Base-by-base conservation (phyloP, 2,888 invertebrate species). In the Candidula unifasciata region DNA sequence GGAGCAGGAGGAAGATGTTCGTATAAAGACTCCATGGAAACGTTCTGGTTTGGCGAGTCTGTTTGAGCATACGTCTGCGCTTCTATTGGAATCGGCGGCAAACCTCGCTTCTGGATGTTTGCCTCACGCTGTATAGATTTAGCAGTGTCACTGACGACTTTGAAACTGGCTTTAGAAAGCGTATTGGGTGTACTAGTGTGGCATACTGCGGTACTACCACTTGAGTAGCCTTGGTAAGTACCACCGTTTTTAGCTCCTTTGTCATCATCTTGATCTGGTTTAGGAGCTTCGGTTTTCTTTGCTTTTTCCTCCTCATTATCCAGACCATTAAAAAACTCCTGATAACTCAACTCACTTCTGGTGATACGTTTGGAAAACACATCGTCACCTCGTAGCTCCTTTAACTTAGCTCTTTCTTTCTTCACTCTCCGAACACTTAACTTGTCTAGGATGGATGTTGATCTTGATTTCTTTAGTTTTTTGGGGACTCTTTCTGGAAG, bases 1-100 rank as follows among this genome's bases (percentile, higher is more conserved):
- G 91, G 91, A 3, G 91, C 91, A 0, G 90, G 86, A 1, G 91
- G 92, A 2, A 92, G 87, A 84, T 91, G 91, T 80, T 92, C 92
- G 83, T 92, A 91, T 21, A 90, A 86, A 10, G 88, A 89, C 54
- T 92, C 92, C 79, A 87, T 88, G 30, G 90, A 88, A 35, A 69
- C 74, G 44, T 84, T 68, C n/a, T 82, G 84, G 18, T 21, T 69
- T 10, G 74, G 71, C 24, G 37, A 73, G 3, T 52, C 44, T 1
- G 81, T 71, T 27, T 82, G 37, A 1, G 73, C 44, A 52, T 30
- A 57, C 44, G 68, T 30, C 24, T 80, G 77, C 3, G 83, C 71
- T 6, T 87, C 87, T 3, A 66, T 78, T 27, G 92, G 92, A 71
- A 92, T 90, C 3, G 92, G 92, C 3, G 92, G 92, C 69, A 92